Percentiles rank a stretch among this genome's conserved stretches.
phyloP scores from a whole-genome alignment of 2,888 invertebrate genomes.

The Operophtera brumata region DNA sequence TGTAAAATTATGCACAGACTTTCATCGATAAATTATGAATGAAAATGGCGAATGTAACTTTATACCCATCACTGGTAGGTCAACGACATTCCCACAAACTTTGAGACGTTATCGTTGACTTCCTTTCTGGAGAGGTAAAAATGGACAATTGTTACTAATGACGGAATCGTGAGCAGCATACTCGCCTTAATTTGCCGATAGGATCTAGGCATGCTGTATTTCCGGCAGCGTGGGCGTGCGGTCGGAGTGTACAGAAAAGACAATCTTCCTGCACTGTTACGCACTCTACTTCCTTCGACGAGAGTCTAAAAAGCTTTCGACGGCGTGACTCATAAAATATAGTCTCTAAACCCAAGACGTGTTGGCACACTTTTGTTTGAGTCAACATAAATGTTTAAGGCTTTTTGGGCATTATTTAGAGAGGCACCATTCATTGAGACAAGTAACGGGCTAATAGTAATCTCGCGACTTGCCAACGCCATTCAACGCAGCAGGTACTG shows the following conservation, averaged over 20 bases:
- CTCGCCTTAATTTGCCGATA: slow-evolving; percentile 58
- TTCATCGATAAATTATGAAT: slow-evolving; percentile 23
- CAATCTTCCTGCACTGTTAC: slow-evolving; percentile 63
- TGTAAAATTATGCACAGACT: slow-evolving; percentile 15
- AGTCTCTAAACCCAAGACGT: slow-evolving; percentile 40
- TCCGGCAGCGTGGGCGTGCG: slow-evolving; percentile 70
- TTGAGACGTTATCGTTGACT: slow-evolving; percentile 57
- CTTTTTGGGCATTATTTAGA: slow-evolving; percentile 58
- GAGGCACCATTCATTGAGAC: slow-evolving; percentile 76
- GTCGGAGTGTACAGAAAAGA: slow-evolving; percentile 48
- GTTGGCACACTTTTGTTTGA: slow-evolving; percentile 46
- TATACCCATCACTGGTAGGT: slow-evolving; percentile 31
- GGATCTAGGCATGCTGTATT: slow-evolving; percentile 62
- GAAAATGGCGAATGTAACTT: slow-evolving; percentile 11
- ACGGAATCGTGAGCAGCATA: slow-evolving; percentile 69
- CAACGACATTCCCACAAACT: slow-evolving; percentile 44
- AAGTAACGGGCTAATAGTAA: slow-evolving; percentile 78
- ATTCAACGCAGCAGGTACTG: slow-evolving; percentile 68
- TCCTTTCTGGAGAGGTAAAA: slow-evolving; percentile 64
- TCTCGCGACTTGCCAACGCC: slow-evolving; percentile 69
- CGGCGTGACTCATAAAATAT: slow-evolving; percentile 29
- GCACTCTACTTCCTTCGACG: slow-evolving; percentile 54
- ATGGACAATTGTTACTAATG: slow-evolving; percentile 71
- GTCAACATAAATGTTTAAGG: slow-evolving; percentile 45
- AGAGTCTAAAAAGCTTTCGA: slow-evolving; percentile 53